phyloP scores from a whole-genome alignment of 2,888 invertebrate genomes.

The Drosophila putrida region DNA sequence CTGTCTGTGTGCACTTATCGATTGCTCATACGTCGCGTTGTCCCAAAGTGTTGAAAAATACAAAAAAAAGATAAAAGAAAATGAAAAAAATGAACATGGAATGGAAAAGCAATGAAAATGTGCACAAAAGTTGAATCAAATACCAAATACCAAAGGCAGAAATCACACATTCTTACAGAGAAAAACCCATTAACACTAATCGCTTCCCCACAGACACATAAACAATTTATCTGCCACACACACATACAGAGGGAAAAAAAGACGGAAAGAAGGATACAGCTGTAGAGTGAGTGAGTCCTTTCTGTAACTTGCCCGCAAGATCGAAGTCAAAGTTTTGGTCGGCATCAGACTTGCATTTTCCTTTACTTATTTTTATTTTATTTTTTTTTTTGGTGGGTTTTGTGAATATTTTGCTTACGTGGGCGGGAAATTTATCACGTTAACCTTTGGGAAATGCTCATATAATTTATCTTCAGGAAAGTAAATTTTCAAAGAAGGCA shows the following conservation, averaged over 20 bases:
- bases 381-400: constrained; percentile 11
- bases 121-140: constrained; percentile 72
- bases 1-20: constrained; percentile 71
- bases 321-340: constrained; percentile 67
- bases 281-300: constrained; percentile 38
- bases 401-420: constrained; percentile 77
- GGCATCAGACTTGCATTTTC: constrained; percentile 66
- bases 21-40: constrained; percentile 72
- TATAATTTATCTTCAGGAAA: constrained; percentile 80
- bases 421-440: constrained; percentile 78
- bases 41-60: constrained; percentile 63
- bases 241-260: constrained; percentile 32
- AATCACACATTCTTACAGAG: constrained; percentile 74
- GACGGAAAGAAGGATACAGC: not conserved
- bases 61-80: constrained; percentile 32
- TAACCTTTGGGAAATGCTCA: constrained; percentile 82
- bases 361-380: constrained; percentile 11
- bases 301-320: constrained; percentile 69
- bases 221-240: constrained; percentile 80
- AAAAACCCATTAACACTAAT: constrained; percentile 82
- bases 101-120: constrained; percentile 65
- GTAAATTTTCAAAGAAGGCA: constrained; percentile 71
- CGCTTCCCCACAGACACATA: constrained; percentile 83
- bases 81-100: constrained; percentile 30
- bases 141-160: constrained; percentile 67